These are phyloP conservation scores for Eristalinus aeneus DNA, from an alignment of 2,888 invertebrate genomes.

Conservation along the genomic window DNA sequence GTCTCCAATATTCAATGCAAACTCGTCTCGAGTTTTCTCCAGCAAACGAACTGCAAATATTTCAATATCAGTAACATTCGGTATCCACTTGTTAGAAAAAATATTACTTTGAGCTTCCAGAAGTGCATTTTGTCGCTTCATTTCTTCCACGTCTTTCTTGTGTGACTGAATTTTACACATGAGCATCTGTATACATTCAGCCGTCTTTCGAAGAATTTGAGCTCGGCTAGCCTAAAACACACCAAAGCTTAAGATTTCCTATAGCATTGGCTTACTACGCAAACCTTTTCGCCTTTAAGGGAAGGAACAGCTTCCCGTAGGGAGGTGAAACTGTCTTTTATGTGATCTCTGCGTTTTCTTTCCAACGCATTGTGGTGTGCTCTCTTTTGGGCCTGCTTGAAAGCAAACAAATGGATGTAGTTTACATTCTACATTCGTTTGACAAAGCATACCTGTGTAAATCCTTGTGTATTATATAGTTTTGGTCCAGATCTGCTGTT, in stretches of 20 bases:
- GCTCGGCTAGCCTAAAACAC: conserved; percentile 91
- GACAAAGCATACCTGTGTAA: conserved; percentile 85
- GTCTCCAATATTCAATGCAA: conserved; percentile 82
- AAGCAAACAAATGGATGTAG: conserved; percentile 64
- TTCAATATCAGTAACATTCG: not conserved
- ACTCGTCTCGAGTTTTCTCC: conserved; percentile 90
- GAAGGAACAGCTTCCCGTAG: conserved; percentile 97
- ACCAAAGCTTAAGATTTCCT: not conserved
- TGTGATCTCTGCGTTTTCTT: conserved; percentile 97
- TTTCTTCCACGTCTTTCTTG: conserved; percentile 96
- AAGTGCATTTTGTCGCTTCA: conserved; percentile 92
- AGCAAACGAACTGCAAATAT: conserved; percentile 86
- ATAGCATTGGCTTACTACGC: not conserved
- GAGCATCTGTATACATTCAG: conserved; percentile 98
- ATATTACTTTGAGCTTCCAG: conserved; percentile 93
- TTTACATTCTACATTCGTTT: not conserved
- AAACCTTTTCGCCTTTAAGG: conserved; percentile 96
- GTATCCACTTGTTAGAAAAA: not conserved
- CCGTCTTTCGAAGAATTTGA: conserved; percentile 98
- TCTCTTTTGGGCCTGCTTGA: conserved; percentile 92
- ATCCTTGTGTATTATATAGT: conserved; percentile 86
- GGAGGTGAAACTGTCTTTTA: conserved; percentile 98
- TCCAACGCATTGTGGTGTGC: conserved; percentile 99
- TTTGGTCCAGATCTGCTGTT: conserved; percentile 83
- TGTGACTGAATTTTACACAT: conserved; percentile 94